Conservation (phyloP, 2,797 vertebrate species). For the Megaceryle alcyon region DNA sequence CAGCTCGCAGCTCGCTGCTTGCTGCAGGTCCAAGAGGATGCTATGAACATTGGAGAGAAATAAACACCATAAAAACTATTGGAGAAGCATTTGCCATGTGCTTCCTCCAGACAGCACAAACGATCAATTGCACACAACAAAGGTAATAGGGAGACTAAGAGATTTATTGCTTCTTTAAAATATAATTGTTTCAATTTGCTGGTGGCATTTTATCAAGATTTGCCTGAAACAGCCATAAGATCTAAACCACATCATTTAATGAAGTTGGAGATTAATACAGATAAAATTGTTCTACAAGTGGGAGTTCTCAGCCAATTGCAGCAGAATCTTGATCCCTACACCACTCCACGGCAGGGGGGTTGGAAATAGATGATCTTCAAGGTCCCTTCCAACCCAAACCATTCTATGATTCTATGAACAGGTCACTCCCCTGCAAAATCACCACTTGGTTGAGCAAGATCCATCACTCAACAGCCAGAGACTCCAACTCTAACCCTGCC, state of each 20-base stretch:
- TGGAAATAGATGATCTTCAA: neutral
- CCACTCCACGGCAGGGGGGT: neutral
- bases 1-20: rapidly evolving
- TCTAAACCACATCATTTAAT: constrained; percentile 18
- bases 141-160: constrained; percentile 19
- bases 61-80: neutral
- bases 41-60: rapidly evolving
- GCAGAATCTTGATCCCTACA: neutral
- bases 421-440: neutral
- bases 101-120: neutral
- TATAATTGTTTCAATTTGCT: constrained; percentile 57
- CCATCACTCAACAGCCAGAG: neutral
- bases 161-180: constrained; percentile 53
- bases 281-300: neutral
- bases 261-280: neutral
- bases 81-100: constrained; percentile 4
- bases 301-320: neutral
- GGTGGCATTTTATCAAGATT: constrained; percentile 52
- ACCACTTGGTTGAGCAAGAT: neutral
- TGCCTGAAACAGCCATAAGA: constrained; percentile 15
- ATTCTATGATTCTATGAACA: neutral
- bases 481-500: neutral
- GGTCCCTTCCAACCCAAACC: neutral
- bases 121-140: neutral
- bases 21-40: neutral